A percentile compares a stretch with the other conserved stretches of the same genome.
These are phyloP conservation scores for Dendrolimus kikuchii DNA, from an alignment of 1,140 invertebrate species.

Conservation along the genomic window DNA sequence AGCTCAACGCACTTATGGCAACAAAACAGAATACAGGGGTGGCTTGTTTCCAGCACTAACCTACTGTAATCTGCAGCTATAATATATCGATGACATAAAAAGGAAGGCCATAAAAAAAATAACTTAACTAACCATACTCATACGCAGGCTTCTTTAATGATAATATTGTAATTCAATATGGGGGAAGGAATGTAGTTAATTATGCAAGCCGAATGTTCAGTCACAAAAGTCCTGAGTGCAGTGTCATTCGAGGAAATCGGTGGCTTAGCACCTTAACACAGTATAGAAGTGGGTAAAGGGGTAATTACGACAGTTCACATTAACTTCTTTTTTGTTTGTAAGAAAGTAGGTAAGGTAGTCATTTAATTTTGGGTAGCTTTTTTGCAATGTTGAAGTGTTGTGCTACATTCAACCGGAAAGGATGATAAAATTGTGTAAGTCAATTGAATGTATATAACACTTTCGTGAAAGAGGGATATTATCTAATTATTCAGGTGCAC, in stretches of 20 bases:
- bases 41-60: background rate
- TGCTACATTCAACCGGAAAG: no score
- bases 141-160: slow-evolving; percentile 13
- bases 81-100: background rate
- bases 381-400: no score
- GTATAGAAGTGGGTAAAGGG: slow-evolving; percentile 2
- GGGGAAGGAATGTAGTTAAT: slow-evolving; percentile 31
- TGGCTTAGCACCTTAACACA: background rate
- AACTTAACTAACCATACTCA: no score
- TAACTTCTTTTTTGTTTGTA: slow-evolving; percentile 8
- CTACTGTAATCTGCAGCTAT: slow-evolving; percentile 7
- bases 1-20: no score
- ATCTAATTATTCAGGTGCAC: no score
- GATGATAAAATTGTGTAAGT: no score
- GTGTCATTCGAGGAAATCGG: background rate
- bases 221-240: slow-evolving; percentile 16
- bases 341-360: slow-evolving; percentile 4
- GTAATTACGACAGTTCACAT: slow-evolving; percentile 9
- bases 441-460: no score
- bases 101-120: no score
- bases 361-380: background rate
- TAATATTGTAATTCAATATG: slow-evolving; percentile 29
- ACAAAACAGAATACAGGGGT: no score
- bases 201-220: slow-evolving; percentile 15
- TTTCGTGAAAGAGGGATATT: no score